Evolutionary conservation across 1,140 invertebrate species (phyloP), one percentile per base, ranked within the genome.

Genomic region (Drosophila busckii): DNA sequence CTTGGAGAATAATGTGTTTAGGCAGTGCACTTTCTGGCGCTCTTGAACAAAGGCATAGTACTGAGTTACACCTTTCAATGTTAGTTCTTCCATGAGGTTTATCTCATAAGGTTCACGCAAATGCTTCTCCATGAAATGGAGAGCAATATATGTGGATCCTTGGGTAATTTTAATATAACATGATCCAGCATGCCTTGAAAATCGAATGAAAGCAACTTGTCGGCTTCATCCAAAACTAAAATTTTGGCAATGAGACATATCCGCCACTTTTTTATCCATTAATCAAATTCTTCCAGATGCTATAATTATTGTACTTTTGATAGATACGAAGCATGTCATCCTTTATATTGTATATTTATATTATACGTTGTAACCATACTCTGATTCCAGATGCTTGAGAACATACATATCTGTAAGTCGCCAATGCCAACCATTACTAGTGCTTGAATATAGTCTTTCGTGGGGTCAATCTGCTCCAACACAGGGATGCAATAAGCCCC

Each of bases 1-100:
- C 93, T 99, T 99, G 62, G 97, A 98, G 90, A 99, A 99, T 67
- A 99, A 90, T 80, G 98, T 99, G 90, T 99, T 99, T 87, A 99
- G 91, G 89, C 98, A 99, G 89, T 99, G 98, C 62, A 99, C 98
- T 91, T 99, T 99, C 89, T 99, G 98, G 87, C 97, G 94, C 90
- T 99, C 98, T 90, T 99, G 98, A 63, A 99, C 98, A 92, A 99
- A 99, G 76, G 98, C 98, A 90, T 99, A 99, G 92, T 99, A 99
- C 89, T 99, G 98, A 67, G 98, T 99, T 40, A 99, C 97, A 88
- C 98, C 98, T 89, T 99, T 99, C 26, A 99, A 88, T 55, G 98
- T 99, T 59, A 99, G 90, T 88, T 99, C 98, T 87, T 99, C 98
- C 98, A 99, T 99, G 70, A 99, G 91, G 89, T 99, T 99, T 73